Percentiles rank a stretch among this genome's conserved stretches.
phyloP scores from a whole-genome alignment of 2,888 invertebrate genomes.

The Andrena marginata region DNA sequence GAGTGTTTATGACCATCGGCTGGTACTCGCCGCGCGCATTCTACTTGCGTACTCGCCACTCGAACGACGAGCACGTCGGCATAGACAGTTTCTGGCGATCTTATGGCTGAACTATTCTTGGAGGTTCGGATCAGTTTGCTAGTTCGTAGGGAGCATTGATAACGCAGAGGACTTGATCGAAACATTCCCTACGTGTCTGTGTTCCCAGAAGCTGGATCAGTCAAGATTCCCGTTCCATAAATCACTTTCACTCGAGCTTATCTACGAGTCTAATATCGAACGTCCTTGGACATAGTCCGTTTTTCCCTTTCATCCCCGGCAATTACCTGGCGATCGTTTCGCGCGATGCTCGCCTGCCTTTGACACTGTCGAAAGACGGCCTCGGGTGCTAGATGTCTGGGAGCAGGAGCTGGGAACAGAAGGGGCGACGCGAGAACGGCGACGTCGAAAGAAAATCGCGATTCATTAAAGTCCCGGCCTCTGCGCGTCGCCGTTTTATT shows the following conservation, averaged over 20 bases:
- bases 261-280: no score
- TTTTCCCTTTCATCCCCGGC: constrained; percentile 5
- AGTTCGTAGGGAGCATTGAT: no score
- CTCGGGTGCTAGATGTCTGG: neutral
- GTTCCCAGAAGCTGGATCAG: no score
- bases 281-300: no score
- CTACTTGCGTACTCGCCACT: neutral
- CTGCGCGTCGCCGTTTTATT: constrained; percentile 78
- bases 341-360: constrained; percentile 53
- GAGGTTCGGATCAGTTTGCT: no score
- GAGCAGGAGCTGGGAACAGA: constrained; percentile 1
- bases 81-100: constrained; percentile 14
- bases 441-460: constrained; percentile 75
- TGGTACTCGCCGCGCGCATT: neutral
- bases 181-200: no score
- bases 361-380: constrained; percentile 60
- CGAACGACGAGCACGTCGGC: constrained; percentile 4
- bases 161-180: no score
- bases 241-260: no score
- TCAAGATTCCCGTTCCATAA: no score
- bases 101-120: neutral
- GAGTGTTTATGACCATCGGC: constrained; percentile 25
- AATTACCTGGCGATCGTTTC: constrained; percentile 58
- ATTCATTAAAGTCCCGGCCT: constrained; percentile 78
- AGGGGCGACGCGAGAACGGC: constrained; percentile 2